phyloP scores from a whole-genome alignment of 2,888 invertebrate genomes.

The Napeogenes sylphis region DNA sequence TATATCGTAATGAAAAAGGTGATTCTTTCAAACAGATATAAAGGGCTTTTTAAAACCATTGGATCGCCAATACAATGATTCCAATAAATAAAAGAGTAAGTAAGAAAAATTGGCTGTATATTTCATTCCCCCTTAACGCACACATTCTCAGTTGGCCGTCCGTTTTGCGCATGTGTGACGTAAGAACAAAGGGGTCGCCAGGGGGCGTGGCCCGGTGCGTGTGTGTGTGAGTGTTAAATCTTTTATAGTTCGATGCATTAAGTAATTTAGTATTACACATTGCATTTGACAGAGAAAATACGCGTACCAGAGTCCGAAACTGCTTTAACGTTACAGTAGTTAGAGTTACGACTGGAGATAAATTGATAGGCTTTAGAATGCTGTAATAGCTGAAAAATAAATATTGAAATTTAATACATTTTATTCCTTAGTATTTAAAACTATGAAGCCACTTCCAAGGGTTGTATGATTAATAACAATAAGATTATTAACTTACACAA shows the following conservation, averaged over 20 bases:
- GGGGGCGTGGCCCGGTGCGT: conserved; percentile 49
- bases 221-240: conserved; percentile 60
- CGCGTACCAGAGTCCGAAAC: conserved; percentile 10
- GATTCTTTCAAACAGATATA: conserved; percentile 25
- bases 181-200: conserved; percentile 56
- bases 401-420: too few species aligned
- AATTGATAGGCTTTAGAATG: background rate
- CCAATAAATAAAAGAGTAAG: conserved; percentile 51
- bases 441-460: background rate
- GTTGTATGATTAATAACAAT: background rate
- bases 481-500: too few species aligned
- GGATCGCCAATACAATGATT: conserved; percentile 40
- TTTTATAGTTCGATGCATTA: conserved; percentile 76
- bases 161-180: conserved; percentile 54
- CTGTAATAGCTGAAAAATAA: too few species aligned
- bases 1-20: conserved; percentile 13
- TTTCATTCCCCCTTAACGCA: conserved; percentile 55
- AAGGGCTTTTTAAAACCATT: conserved; percentile 28
- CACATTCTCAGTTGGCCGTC: conserved; percentile 32
- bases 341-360: background rate
- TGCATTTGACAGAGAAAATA: conserved; percentile 62
- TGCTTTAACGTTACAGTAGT: background rate
- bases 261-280: conserved; percentile 73
- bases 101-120: conserved; percentile 62
- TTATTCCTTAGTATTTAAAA: too few species aligned